Base-by-base conservation (phyloP, 2,113 vertebrate species). In the Myrmophylax atrothorax region DNA sequence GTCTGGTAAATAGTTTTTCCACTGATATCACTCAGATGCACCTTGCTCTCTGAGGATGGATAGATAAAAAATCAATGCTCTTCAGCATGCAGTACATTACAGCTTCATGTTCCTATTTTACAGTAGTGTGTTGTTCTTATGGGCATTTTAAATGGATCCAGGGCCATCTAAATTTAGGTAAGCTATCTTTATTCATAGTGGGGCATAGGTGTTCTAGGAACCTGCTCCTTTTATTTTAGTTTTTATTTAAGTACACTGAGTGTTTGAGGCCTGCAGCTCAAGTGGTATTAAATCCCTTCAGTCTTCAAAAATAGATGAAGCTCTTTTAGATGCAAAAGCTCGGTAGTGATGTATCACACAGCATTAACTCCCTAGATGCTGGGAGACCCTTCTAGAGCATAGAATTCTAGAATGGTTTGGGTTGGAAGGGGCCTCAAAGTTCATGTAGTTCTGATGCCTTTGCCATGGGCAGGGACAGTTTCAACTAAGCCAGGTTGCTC, bases 121-220 rank as follows among this genome's bases (percentile, higher is more conserved):
- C n/a, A 84, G 23, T 37, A 93, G 77, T 38, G 6, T 87, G 86
- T 84, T 93, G 66, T 84, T 96, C 84, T 96, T 94, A 50, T 18
- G 83, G 53, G 44, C 70, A 87, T 97, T 96, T 94, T 76, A 91
- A 92, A 90, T 69, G 7, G 49, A 88, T 70, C 82, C 78, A 93
- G 75, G 89, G 55, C 24, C 75, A 80, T 83, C 94, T 97, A 97
- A 92, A 96, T 96, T 95, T 96, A 97, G 96, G 89, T 92, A 26
- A 59, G 73, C 87, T 92, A 42, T 89, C 82, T 95, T 97, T 97
- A 75, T 93, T 90, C 37, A 26, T 73, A 87, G 69, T 42, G n/a
- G 76, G 60, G 15, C 73, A 3, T 91, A 50, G 77, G 35, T 68
- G 50, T 92, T 96, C 89, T 74, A 40, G 74, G 42, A 86, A 89